Base-by-base conservation (phyloP, 1,140 invertebrate genomes). In the Calephelis nemesis region DNA sequence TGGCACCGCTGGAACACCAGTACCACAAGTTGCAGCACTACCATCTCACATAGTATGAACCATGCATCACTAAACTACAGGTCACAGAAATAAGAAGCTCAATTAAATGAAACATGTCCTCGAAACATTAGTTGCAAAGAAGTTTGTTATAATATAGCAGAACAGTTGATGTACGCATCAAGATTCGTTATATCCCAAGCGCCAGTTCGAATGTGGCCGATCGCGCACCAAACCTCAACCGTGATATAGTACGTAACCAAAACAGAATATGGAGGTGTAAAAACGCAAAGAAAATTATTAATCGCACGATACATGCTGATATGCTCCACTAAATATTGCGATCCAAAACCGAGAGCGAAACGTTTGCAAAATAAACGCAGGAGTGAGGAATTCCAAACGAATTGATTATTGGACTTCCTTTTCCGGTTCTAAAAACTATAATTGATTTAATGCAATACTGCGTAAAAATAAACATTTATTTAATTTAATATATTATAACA, bases 261-360 rank as follows among this genome's bases (percentile, higher is more conserved):
- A 48, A 50, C 45, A 69, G 30, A 63, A 40, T 45, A 69, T 67
- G 45, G 52, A 13, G 47, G 50, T 54, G 68, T 62, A 71, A 68
- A 64, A 63, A 52, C 73, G 80, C 76, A 83, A 83, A 70, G 52
- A 72, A 75, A 79, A 65, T 54, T 65, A 70, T 67, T 66, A 70
- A 74, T 67, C 64, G 69, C 72, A 79, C 78, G 79, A 76, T 65
- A 73, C 82, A 84, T 85, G 81, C 81, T 77, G 60, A 69, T 72
- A 77, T 74, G 72, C 65, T 67, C 78, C 64, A 70, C 69, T 60
- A 67, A 68, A 67, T 50, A 65, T 40, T 42, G 69, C 77, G 75
- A 74, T 71, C 74, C 76, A 75, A 78, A 62, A 82, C 75, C 76
- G 77, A 52, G 42, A 54, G 77, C 75, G 74, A 71, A 58, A 58